Conservation (phyloP, 1,140 invertebrate genomes). For the Caerostris darwini region DNA sequence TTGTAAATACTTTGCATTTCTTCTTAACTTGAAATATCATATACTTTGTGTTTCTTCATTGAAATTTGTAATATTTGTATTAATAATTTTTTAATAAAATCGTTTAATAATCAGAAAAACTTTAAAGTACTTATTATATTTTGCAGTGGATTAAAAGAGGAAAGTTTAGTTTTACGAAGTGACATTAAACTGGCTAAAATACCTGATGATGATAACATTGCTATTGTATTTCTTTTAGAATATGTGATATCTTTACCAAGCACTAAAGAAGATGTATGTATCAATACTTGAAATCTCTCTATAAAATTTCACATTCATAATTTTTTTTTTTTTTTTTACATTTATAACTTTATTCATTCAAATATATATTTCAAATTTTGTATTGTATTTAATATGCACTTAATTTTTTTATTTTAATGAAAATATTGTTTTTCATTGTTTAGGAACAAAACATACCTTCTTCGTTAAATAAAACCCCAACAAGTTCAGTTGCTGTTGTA, state of each 20-base stretch:
- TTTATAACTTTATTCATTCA: not conserved
- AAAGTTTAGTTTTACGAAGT: constrained; percentile 58
- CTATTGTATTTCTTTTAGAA: constrained; percentile 63
- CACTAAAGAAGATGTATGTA: constrained; percentile 48
- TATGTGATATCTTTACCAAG: constrained; percentile 52
- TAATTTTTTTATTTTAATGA: too few relatives aligned
- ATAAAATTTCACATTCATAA: not conserved
- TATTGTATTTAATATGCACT: too few relatives aligned
- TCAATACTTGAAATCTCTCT: not conserved
- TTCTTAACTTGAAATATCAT: too few relatives aligned
- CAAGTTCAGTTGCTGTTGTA: constrained; percentile 18
- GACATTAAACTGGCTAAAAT: constrained; percentile 71
- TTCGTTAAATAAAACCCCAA: constrained; percentile 53
- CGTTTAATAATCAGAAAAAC: too few relatives aligned
- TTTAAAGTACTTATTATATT: constrained; percentile 45
- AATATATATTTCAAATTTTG: not conserved
- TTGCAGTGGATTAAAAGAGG: constrained; percentile 47
- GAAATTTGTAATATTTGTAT: too few relatives aligned
- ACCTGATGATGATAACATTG: constrained; percentile 67
- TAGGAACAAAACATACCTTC: constrained; percentile 18
- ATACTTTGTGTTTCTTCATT: too few relatives aligned
- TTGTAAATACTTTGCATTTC: too few relatives aligned
- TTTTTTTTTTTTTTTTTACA: not conserved
- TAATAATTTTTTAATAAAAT: too few relatives aligned
- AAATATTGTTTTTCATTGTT: constrained; percentile 38